phyloP scores from a whole-genome alignment of 1,140 invertebrate species.

The Drosophila miranda region DNA sequence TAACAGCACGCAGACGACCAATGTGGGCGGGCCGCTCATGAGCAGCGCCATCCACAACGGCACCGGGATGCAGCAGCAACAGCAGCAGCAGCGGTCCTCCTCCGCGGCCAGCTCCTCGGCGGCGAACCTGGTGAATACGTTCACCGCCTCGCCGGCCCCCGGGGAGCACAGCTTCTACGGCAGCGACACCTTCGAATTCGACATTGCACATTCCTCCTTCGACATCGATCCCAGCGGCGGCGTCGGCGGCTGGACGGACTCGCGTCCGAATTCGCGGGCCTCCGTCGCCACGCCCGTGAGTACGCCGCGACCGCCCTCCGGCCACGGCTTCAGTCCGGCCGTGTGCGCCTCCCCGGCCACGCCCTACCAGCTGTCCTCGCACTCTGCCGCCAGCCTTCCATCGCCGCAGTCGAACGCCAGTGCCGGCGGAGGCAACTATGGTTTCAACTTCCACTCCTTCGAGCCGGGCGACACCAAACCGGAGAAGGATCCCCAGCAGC shows the following conservation, averaged over 20 bases:
- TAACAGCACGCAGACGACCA: slow-evolving; percentile 67
- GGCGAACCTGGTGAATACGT: slow-evolving; percentile 61
- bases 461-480: slow-evolving; percentile 63
- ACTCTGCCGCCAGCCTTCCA: slow-evolving; percentile 76
- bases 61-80: slow-evolving; percentile 82
- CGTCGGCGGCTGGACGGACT: slow-evolving; percentile 74
- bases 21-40: slow-evolving; percentile 86
- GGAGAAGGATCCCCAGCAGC: slow-evolving; percentile 63
- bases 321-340: slow-evolving; percentile 80
- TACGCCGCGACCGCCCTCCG: slow-evolving; percentile 79
- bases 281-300: slow-evolving; percentile 79
- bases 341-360: slow-evolving; percentile 80
- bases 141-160: slow-evolving; percentile 67
- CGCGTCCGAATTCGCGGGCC: slow-evolving; percentile 78
- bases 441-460: slow-evolving; percentile 70
- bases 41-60: slow-evolving; percentile 87
- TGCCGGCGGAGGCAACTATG: slow-evolving; percentile 69
- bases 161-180: slow-evolving; percentile 66
- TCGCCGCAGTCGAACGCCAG: slow-evolving; percentile 83
- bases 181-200: slow-evolving; percentile 77
- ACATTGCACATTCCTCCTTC: slow-evolving; percentile 79
- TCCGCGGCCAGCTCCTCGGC: slow-evolving; percentile 56
- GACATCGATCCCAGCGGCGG: slow-evolving; percentile 78
- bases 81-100: slow-evolving; percentile 65
- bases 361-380: slow-evolving; percentile 77